Evolutionary conservation across 2,113 vertebrate species (phyloP), one percentile per base, ranked within the genome.

Genomic region (Malurus melanocephalus): DNA sequence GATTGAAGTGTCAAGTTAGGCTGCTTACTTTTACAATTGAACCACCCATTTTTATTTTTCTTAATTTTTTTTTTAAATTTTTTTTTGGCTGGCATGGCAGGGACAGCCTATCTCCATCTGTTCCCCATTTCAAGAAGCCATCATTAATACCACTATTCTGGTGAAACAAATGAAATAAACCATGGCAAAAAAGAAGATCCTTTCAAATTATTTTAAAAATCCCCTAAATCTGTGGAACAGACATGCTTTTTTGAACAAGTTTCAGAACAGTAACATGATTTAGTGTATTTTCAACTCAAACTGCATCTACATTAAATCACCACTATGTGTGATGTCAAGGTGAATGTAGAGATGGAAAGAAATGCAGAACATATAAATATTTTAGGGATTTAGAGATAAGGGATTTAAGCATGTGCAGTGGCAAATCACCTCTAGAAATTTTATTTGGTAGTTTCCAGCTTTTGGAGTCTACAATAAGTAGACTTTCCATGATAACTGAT

Each of bases 301-400:
- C 20, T 84, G 72, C 69, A 80, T 88, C 69, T 94, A 83, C 79
- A 74, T 95, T 96, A 96, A 96, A 97, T 97, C 96, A 96, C 45
- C 27, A 90, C n/a, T 93, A 38, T 83, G 87, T 91, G 28, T 48
- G 76, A 85, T 95, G 88, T 95, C 93, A 95, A 87, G 83, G 73
- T 95, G 88, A 85, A 81, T 46, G 35, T 45, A 85, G 86, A 80
- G 43, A 83, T 76, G 16, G 73, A 90, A 86, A 87, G 78, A 94
- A 93, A 95, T 93, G 67, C 42, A 73, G 56, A 94, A 90, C 68
- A 68, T 72, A 74, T n/a, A 85, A 60, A 43, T 84, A 78, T 66
- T 89, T 89, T 87, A 83, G 22, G 32, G 88, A 69, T 94, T 92
- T 94, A 90, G 94, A 94, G 77, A 91, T 72, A 88, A 90, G 57